Conservation (phyloP, 2,797 vertebrate genomes). For the Chiloscyllium punctatum region DNA sequence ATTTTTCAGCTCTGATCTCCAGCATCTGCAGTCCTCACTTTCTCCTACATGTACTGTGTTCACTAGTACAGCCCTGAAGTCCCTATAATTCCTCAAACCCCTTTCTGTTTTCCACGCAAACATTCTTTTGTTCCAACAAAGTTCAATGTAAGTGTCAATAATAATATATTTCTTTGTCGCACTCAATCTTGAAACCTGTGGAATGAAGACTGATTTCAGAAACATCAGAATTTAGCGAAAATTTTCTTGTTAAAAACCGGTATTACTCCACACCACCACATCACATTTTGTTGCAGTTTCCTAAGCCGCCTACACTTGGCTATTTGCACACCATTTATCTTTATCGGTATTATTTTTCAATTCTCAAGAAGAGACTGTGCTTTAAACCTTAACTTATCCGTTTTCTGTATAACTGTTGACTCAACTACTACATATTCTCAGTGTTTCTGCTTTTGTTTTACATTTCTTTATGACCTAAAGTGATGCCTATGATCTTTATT, state of each 20-base stretch:
- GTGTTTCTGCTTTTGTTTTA: neutral
- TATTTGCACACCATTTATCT: neutral
- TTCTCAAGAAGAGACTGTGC: neutral
- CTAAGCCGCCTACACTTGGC: neutral
- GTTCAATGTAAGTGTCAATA: neutral
- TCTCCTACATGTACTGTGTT: neutral
- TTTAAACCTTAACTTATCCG: neutral
- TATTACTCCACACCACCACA: neutral
- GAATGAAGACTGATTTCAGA: neutral
- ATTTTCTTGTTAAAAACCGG: neutral
- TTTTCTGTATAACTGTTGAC: neutral
- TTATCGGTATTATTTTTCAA: neutral
- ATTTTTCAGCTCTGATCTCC: no score
- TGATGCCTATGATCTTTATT: neutral
- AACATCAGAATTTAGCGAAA: neutral
- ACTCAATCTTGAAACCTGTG: neutral
- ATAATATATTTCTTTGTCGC: neutral
- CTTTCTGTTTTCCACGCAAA: neutral
- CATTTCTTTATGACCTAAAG: neutral
- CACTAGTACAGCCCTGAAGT: neutral
- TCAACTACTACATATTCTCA: neutral
- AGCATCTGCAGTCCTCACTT: no score
- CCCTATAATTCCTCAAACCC: neutral
- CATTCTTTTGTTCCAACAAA: neutral
- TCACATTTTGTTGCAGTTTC: neutral